Conservation (phyloP, 2,113 vertebrate genomes). For the Sula dactylatra region DNA sequence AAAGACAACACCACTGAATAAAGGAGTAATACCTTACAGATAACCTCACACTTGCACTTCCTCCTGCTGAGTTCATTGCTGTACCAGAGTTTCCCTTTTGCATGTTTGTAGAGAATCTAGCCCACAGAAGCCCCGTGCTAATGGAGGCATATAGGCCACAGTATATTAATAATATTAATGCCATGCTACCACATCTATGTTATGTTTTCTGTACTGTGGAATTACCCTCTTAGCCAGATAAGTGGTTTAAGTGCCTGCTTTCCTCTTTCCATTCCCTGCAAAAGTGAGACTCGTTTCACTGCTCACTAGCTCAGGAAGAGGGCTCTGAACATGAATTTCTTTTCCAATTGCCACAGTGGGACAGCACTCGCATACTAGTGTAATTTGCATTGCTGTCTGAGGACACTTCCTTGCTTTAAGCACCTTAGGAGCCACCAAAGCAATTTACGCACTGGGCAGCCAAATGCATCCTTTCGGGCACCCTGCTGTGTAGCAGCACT, state of each 20-base stretch:
- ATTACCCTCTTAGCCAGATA: neutral
- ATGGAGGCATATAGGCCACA: neutral
- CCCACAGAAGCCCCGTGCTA: neutral
- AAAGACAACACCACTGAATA: neutral
- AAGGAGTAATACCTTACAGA: neutral
- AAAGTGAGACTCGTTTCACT: conserved; percentile 17
- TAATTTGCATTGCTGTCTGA: conserved; percentile 47
- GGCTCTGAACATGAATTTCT: conserved; percentile 25
- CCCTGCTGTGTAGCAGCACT: neutral
- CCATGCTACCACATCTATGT: neutral
- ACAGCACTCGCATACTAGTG: neutral
- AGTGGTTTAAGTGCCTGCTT: neutral
- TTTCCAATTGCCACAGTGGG: conserved; percentile 20
- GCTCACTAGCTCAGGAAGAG: conserved; percentile 26
- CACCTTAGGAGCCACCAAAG: conserved; percentile 41
- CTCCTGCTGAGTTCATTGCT: neutral
- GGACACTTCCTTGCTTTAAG: neutral
- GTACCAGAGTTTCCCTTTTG: neutral
- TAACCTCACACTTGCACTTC: neutral
- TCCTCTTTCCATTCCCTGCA: neutral
- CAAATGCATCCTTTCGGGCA: neutral
- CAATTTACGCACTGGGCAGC: conserved; percentile 34
- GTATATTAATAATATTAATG: neutral
- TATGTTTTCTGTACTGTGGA: neutral
- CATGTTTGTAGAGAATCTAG: rapidly evolving